These are phyloP conservation scores for Fistularia tabacaria DNA, from an alignment of 2,797 vertebrate genomes.

Conservation along the genomic window DNA sequence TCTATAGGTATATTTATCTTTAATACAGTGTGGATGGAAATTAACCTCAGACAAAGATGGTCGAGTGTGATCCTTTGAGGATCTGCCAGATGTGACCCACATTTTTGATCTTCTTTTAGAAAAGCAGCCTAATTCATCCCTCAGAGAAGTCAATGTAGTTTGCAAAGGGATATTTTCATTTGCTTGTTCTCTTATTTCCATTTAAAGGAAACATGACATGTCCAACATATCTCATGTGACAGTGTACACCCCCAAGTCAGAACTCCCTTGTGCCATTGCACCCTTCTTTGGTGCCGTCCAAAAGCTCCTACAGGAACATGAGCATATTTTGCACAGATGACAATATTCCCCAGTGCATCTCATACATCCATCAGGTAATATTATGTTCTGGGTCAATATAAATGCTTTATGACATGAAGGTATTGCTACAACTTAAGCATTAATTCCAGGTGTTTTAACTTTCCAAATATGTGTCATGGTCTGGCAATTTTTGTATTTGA, in stretches of 20 bases:
- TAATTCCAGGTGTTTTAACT: too few relatives aligned
- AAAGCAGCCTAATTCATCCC: slow-evolving; percentile 36
- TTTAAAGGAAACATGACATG: slow-evolving; percentile 67
- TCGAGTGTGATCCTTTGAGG: not conserved
- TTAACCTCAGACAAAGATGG: too few relatives aligned
- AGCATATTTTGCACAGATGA: slow-evolving; percentile 94
- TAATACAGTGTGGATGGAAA: slow-evolving; percentile 7
- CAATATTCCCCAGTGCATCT: slow-evolving; percentile 85
- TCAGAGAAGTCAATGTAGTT: not conserved
- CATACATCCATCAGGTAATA: slow-evolving; percentile 90
- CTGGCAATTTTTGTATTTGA: not conserved
- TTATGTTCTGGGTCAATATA: not conserved
- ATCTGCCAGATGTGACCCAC: slow-evolving; percentile 48
- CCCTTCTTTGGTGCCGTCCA: slow-evolving; percentile 75
- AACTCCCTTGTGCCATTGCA: slow-evolving; percentile 73
- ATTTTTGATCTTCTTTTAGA: slow-evolving; percentile 56
- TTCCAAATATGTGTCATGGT: not conserved
- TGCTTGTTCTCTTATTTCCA: slow-evolving; percentile 10
- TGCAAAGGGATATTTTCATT: not conserved
- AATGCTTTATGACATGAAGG: not conserved
- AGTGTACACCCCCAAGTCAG: slow-evolving; percentile 79
- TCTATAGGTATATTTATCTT: slow-evolving; percentile 73
- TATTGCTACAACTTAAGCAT: too few relatives aligned
- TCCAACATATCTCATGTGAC: slow-evolving; percentile 81
- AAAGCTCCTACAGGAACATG: slow-evolving; percentile 76